These are phyloP conservation scores for Spatulosminthurus flaviceps DNA, from an alignment of 2,888 invertebrate genomes.

Conservation along the genomic window DNA sequence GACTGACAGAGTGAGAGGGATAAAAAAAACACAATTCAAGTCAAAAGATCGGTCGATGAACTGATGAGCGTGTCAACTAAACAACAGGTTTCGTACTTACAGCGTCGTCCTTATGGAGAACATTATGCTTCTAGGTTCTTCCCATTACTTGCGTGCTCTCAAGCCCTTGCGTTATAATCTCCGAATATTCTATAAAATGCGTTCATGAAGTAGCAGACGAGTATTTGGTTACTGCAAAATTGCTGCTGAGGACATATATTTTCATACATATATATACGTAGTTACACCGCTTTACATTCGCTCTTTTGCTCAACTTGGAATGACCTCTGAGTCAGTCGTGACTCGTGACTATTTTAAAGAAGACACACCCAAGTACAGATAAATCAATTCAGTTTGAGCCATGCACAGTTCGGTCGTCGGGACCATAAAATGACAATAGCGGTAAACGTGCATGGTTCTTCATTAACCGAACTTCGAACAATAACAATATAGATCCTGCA, in stretches of 20 bases:
- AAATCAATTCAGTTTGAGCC: slow-evolving; percentile 23
- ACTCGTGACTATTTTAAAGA: slow-evolving; percentile 41
- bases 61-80: slow-evolving; percentile 49
- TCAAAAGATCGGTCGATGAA: slow-evolving; percentile 50
- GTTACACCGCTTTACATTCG: no score
- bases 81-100: slow-evolving; percentile 42
- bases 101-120: slow-evolving; percentile 23
- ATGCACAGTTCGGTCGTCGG: slow-evolving; percentile 7
- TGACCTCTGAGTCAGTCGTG: slow-evolving; percentile 52
- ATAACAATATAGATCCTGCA: slow-evolving; percentile 16
- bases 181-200: slow-evolving; percentile 15
- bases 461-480: slow-evolving; percentile 31
- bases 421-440: slow-evolving; percentile 34
- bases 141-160: no score
- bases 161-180: neutral
- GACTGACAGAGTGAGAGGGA: slow-evolving; percentile 37
- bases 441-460: slow-evolving; percentile 20
- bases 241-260: neutral
- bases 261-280: neutral
- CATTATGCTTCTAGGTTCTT: neutral
- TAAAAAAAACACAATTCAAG: slow-evolving; percentile 35
- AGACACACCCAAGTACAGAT: slow-evolving; percentile 52
- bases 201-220: slow-evolving; percentile 35
- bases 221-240: neutral
- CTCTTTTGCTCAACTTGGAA: slow-evolving; percentile 45